A percentile compares a stretch with the other conserved stretches of the same genome.
Evolutionary conservation across 1,140 invertebrate species (phyloP).

Genomic region (Zaprionus gabonicus): DNA sequence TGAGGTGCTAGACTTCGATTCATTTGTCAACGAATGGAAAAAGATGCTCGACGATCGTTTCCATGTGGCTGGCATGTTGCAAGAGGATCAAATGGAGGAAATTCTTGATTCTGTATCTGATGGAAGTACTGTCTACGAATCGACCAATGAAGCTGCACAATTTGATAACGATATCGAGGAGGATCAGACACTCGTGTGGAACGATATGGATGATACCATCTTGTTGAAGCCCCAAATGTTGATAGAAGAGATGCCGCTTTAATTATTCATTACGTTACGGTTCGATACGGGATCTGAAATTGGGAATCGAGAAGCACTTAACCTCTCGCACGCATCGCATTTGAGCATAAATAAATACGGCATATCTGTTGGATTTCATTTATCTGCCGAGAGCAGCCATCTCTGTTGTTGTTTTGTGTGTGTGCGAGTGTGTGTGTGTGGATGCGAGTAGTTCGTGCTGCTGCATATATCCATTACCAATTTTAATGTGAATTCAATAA

Average conservation of each 20-base stretch:
- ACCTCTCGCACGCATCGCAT: conserved; percentile 37
- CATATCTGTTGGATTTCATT: conserved; percentile 33
- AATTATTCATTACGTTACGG: conserved; percentile 5
- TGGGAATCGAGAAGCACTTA: conserved; percentile 36
- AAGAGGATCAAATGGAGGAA: background rate
- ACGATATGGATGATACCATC: background rate
- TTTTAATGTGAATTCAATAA: conserved; percentile 81
- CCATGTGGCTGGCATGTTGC: conserved; percentile 32
- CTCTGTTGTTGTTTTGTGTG: background rate
- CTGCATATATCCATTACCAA: conserved; percentile 77
- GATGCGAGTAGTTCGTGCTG: conserved; percentile 19
- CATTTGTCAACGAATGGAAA: conserved; percentile 21
- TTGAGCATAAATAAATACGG: conserved; percentile 60
- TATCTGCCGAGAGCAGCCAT: conserved; percentile 46
- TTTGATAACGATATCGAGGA: background rate
- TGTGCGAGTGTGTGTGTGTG: conserved; percentile 49
- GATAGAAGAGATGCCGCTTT: conserved; percentile 3
- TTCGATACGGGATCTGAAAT: background rate
- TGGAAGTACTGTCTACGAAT: background rate
- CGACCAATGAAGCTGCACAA: background rate
- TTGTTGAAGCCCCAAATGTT: background rate
- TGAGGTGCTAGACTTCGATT: background rate
- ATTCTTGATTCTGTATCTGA: background rate
- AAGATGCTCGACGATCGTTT: conserved; percentile 50
- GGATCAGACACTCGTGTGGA: background rate